These are phyloP conservation scores for Hemistola chrysoprasaria DNA, from an alignment of 2,888 invertebrate species.

Conservation along the genomic window DNA sequence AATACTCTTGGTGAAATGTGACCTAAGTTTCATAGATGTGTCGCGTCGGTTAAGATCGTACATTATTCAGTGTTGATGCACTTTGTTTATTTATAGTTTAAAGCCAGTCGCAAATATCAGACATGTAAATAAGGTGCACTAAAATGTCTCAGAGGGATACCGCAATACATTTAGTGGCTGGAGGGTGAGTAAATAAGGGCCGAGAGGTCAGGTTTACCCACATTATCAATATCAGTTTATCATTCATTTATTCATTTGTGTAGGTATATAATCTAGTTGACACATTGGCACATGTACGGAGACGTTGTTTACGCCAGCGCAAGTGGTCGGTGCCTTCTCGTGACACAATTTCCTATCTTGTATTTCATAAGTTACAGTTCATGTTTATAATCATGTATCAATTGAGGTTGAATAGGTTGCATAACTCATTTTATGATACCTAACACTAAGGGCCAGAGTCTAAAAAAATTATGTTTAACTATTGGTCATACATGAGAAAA, in stretches of 20 bases:
- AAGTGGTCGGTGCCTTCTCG: conserved; percentile 39
- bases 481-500: too few relatives aligned
- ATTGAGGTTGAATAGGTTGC: too few relatives aligned
- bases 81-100: conserved; percentile 83
- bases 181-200: conserved; percentile 88
- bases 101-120: conserved; percentile 76
- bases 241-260: conserved; percentile 32
- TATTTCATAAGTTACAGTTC: not conserved
- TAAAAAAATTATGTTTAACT: too few relatives aligned
- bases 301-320: conserved; percentile 53
- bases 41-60: conserved; percentile 40
- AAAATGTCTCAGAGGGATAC: conserved; percentile 92
- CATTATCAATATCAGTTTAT: conserved; percentile 26
- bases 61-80: conserved; percentile 60
- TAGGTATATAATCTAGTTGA: conserved; percentile 33
- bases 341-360: conserved; percentile 30
- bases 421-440: too few relatives aligned
- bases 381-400: not conserved
- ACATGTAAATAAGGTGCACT: conserved; percentile 76
- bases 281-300: conserved; percentile 52
- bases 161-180: conserved; percentile 96
- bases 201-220: conserved; percentile 25
- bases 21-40: conserved; percentile 29
- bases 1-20: conserved; percentile 14
- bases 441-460: too few relatives aligned